phyloP scores from a whole-genome alignment of 2,113 vertebrate species.

The Telmatochromis bifrenatus region DNA sequence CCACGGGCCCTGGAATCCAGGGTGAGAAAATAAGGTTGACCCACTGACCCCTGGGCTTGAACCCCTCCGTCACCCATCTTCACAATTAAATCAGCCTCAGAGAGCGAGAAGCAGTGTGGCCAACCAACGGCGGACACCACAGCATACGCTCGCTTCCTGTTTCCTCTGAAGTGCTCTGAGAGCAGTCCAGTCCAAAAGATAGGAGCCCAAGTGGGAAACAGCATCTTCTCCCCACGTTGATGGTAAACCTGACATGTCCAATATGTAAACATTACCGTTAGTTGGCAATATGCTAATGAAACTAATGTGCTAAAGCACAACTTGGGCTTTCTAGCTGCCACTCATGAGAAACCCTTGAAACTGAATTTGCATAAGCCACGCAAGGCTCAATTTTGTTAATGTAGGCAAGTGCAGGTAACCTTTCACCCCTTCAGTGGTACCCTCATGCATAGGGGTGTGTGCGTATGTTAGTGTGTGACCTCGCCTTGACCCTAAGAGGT shows the following conservation, averaged over 20 bases:
- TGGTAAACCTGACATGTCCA: conserved; percentile 55
- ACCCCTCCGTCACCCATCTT: conserved; percentile 70
- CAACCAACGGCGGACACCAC: conserved; percentile 17
- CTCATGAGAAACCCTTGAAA: conserved; percentile 45
- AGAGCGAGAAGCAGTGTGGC: conserved; percentile 32
- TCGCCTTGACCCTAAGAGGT: conserved; percentile 50
- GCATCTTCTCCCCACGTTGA: background rate
- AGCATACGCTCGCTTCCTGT: conserved; percentile 18
- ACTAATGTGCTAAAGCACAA: conserved; percentile 54
- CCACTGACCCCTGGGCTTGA: conserved; percentile 67
- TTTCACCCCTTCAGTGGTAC: conserved; percentile 50
- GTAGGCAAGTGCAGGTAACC: conserved; percentile 58
- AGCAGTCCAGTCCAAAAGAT: conserved; percentile 14
- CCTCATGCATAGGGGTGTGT: conserved; percentile 48
- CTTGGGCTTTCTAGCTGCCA: conserved; percentile 55
- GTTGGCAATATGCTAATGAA: conserved; percentile 69
- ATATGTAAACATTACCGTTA: conserved; percentile 66
- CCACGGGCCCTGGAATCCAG: conserved; percentile 60
- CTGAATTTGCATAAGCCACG: conserved; percentile 65
- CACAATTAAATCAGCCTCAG: conserved; percentile 76
- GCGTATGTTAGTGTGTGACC: conserved; percentile 47
- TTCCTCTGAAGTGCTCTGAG: conserved; percentile 31
- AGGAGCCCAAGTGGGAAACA: background rate
- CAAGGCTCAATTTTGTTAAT: conserved; percentile 71
- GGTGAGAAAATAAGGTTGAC: conserved; percentile 79